These are phyloP conservation scores for Odontesthes bonariensis DNA, from an alignment of 2,113 vertebrate genomes.

Conservation along the genomic window DNA sequence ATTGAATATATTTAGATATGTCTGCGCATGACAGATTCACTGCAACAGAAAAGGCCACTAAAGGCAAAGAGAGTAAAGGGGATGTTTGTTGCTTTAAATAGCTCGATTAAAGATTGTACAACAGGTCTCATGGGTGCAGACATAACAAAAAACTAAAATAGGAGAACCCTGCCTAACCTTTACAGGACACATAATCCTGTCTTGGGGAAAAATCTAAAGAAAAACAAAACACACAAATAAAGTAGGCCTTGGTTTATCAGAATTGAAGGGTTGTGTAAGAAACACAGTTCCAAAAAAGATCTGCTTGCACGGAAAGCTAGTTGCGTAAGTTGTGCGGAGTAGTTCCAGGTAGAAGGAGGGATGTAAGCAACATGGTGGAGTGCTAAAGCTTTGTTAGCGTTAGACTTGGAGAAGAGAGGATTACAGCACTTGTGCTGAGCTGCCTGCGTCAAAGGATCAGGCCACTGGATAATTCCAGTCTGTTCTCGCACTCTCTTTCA, in stretches of 20 bases:
- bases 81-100: constrained; percentile 44
- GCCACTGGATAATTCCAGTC: constrained; percentile 64
- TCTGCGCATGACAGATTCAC: constrained; percentile 27
- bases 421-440: constrained; percentile 77
- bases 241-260: constrained; percentile 25
- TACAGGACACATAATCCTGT: constrained; percentile 47
- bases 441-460: constrained; percentile 81
- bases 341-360: constrained; percentile 62
- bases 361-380: constrained; percentile 50
- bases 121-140: constrained; percentile 30
- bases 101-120: constrained; percentile 54
- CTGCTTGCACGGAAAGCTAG: constrained; percentile 44
- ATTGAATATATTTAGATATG: constrained; percentile 71
- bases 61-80: constrained; percentile 22
- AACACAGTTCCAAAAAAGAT: constrained; percentile 28
- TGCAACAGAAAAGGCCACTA: constrained; percentile 37
- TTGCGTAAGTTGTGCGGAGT: constrained; percentile 55
- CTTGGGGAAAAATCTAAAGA: constrained; percentile 8
- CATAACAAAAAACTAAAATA: constrained; percentile 35
- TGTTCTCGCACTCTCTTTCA: constrained; percentile 42
- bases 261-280: constrained; percentile 49
- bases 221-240: background rate
- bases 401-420: constrained; percentile 62
- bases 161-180: constrained; percentile 34
- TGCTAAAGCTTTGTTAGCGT: constrained; percentile 64